Evolutionary conservation across 2,797 vertebrate genomes (phyloP).

Genomic region (Babyrousa celebensis): DNA sequence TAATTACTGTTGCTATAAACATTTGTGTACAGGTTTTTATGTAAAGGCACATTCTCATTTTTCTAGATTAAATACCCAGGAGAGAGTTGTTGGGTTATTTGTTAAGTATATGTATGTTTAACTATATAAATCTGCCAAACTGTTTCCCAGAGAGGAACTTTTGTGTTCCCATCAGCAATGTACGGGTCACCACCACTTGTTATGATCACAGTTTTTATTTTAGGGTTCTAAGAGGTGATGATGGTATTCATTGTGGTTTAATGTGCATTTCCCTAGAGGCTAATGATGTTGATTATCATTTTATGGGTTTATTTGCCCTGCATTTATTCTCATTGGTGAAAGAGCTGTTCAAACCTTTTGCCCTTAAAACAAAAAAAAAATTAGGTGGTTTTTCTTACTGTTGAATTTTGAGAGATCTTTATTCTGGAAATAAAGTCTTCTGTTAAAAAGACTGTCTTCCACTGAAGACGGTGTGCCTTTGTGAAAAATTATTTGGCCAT

Average conservation of each 20-base stretch:
- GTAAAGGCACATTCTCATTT: background rate
- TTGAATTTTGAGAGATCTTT: background rate
- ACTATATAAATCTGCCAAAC: background rate
- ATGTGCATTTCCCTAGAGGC: background rate
- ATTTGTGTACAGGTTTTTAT: background rate
- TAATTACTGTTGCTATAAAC: background rate
- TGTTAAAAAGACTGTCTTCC: background rate
- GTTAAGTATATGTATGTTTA: background rate
- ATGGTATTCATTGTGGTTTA: background rate
- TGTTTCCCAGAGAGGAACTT: background rate
- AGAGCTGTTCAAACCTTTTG: background rate
- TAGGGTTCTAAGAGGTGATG: background rate
- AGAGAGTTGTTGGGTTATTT: background rate
- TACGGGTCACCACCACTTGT: background rate
- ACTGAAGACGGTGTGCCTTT: background rate
- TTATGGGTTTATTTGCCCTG: background rate
- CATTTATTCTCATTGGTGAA: constrained; percentile 16
- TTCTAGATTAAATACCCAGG: background rate
- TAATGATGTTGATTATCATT: background rate
- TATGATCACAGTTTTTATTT: background rate
- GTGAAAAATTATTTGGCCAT: background rate
- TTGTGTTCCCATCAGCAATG: background rate
- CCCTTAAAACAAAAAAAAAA: background rate
- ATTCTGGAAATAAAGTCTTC: constrained; percentile 10
- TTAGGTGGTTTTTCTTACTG: background rate